These are phyloP conservation scores for Pachycephala philippinensis DNA, from an alignment of 2,113 vertebrate genomes.

Conservation along the genomic window DNA sequence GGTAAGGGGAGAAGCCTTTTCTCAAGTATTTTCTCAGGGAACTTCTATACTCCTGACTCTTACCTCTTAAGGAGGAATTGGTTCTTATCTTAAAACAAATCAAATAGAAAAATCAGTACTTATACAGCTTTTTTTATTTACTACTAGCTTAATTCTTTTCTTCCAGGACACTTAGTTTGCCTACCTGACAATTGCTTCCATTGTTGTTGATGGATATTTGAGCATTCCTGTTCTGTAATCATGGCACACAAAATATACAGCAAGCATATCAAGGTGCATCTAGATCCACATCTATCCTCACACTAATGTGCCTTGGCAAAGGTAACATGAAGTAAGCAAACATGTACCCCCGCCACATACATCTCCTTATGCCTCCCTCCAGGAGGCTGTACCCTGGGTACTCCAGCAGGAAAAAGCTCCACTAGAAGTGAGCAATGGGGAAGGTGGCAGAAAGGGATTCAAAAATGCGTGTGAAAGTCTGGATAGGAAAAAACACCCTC, in stretches of 20 bases:
- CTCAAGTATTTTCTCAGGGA: neutral
- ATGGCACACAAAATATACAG: neutral
- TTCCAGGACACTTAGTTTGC: neutral
- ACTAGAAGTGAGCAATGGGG: neutral
- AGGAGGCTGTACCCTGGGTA: neutral
- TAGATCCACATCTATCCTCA: neutral
- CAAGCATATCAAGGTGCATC: neutral
- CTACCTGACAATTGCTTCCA: neutral
- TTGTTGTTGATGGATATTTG: neutral
- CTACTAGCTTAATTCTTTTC: neutral
- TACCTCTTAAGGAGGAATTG: neutral
- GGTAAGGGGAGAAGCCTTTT: neutral
- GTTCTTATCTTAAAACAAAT: neutral
- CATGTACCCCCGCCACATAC: fast-evolving
- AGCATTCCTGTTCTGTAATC: neutral
- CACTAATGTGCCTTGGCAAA: neutral
- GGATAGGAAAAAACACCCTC: fast-evolving
- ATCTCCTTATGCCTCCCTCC: fast-evolving
- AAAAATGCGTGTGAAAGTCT: neutral
- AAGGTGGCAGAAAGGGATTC: neutral
- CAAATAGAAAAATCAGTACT: neutral
- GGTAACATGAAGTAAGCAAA: neutral
- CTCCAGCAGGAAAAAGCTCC: neutral
- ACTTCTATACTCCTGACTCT: neutral
- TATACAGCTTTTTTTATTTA: neutral